Evolutionary conservation across 2,113 vertebrate species (phyloP).

Genomic region (Apodemus speciosus): DNA sequence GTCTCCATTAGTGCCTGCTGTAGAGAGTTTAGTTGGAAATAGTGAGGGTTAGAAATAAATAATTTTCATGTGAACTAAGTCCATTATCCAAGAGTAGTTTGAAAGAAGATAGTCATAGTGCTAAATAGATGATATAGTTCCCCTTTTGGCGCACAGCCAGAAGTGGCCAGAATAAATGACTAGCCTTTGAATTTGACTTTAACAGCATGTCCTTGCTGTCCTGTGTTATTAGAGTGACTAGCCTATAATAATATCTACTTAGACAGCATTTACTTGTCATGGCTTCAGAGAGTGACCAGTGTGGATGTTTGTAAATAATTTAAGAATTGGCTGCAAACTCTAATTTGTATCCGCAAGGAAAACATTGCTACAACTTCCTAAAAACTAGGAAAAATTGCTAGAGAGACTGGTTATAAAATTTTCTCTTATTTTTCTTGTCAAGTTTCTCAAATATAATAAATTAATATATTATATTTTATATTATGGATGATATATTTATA

Average conservation of each 20-base stretch:
- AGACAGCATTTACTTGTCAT: neutral
- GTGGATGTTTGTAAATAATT: neutral
- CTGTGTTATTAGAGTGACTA: neutral
- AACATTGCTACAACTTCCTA: neutral
- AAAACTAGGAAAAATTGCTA: neutral
- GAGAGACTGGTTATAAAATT: neutral
- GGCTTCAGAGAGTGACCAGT: neutral
- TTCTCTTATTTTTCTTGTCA: neutral
- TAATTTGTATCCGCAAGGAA: neutral
- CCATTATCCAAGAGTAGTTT: neutral
- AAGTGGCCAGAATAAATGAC: neutral
- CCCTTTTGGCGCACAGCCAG: neutral
- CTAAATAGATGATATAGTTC: neutral
- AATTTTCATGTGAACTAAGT: neutral
- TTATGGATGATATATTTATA: no score
- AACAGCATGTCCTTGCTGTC: neutral
- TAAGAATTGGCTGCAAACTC: neutral
- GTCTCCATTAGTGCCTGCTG: slow-evolving; percentile 42
- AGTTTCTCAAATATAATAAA: neutral
- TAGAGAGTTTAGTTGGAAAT: slow-evolving; percentile 14
- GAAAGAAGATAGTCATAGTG: neutral
- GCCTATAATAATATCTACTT: neutral
- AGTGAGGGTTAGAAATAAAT: slow-evolving; percentile 31
- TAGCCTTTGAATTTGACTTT: slow-evolving; percentile 39
- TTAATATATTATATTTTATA: no score